Evolutionary conservation across 2,888 invertebrate genomes (phyloP), one percentile per base, ranked within the genome.

Genomic region (Xylota sylvarum): DNA sequence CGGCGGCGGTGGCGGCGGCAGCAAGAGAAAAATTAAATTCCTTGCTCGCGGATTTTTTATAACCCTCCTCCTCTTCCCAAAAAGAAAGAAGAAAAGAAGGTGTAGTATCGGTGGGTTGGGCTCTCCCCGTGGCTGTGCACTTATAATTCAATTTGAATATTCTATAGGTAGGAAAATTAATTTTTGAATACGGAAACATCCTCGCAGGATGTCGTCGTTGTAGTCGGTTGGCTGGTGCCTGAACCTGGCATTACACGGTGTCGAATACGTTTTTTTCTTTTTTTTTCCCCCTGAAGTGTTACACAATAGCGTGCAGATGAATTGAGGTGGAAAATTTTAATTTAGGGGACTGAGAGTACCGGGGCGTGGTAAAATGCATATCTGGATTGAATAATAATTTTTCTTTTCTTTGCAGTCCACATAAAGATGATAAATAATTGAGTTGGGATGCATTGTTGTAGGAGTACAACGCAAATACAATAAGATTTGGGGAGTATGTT

Each of bases 131-230:
- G 27, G 35, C 46, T 60, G 60, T 72, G 77, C 65, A 37, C 65
- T 67, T 78, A 78, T 72, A 83, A 83, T 83, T 83, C 60, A 67
- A 83, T 73, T 78, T 78, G 60, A 83, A 83, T 83, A 83, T 78
- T 83, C 73, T 48, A 67, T 73, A 78, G 72, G 60, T 37, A 19
- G 55, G 55, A n/a, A 78, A 78, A 83, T 83, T 83, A 83, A 83
- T 78, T 83, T 83, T 73, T 83, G 83, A 83, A 78, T 78, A 83
- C 48, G 19, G 40, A 83, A 78, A 48, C 60, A 80, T 60, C 35
- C 35, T 72, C 27, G 32, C 70, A 70, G 62, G 69, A 69, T 76
- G 69, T 69, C 62, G 35, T 17, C 30, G n/a, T 52, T 55, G 30
- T 69, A 30, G 32, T 55, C 9, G 43, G 32, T 65, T 48, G 17